Conservation (phyloP, 2,113 vertebrate genomes). For the Sula dactylatra region DNA sequence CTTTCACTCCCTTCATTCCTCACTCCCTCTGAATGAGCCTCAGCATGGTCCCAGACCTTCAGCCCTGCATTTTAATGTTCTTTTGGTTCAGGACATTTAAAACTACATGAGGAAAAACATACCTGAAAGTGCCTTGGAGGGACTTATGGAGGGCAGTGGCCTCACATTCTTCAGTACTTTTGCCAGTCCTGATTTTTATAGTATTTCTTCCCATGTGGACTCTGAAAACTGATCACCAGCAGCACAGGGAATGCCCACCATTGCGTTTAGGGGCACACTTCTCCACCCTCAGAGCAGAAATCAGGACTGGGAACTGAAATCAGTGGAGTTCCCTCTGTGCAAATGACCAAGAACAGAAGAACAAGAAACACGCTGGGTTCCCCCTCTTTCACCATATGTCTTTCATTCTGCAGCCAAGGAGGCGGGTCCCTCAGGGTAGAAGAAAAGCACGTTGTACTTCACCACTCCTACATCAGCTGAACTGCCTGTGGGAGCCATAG, state of each 20-base stretch:
- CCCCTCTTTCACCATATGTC: not conserved
- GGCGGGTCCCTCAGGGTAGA: not conserved
- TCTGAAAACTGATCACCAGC: not conserved
- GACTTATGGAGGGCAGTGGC: not conserved
- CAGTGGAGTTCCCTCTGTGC: not conserved
- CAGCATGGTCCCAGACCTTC: not conserved
- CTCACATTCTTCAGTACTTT: not conserved
- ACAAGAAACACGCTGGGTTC: not conserved
- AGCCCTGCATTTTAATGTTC: not conserved
- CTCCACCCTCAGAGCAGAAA: not conserved
- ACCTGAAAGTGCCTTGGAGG: not conserved
- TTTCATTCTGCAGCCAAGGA: not conserved
- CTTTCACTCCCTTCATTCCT: not conserved
- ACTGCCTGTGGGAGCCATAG: not conserved
- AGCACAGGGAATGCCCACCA: not conserved
- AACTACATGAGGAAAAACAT: not conserved
- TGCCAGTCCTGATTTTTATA: not conserved
- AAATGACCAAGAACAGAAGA: not conserved
- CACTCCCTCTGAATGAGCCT: not conserved
- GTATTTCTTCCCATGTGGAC: not conserved
- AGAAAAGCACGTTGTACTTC: not conserved
- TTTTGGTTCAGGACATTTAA: not conserved
- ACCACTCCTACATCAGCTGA: not conserved
- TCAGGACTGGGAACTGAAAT: not conserved
- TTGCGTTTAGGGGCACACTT: not conserved